These are phyloP conservation scores for Sigmodon hispidus DNA, from an alignment of 2,113 vertebrate species.

Conservation along the genomic window DNA sequence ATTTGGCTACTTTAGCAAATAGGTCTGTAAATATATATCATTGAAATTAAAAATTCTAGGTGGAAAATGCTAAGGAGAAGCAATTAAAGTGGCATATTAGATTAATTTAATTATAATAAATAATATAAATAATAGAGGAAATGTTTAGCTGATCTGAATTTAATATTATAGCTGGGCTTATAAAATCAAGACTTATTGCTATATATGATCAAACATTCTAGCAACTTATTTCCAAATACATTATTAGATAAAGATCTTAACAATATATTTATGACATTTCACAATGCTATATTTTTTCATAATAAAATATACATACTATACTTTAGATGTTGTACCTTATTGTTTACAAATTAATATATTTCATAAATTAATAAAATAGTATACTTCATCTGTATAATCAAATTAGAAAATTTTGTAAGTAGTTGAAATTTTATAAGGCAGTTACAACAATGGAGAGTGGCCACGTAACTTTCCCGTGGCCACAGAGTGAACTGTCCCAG, in stretches of 20 bases:
- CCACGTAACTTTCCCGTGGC: fast-evolving
- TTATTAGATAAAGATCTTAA: neutral
- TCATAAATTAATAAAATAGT: too few relatives aligned
- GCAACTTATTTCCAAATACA: neutral
- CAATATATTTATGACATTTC: neutral
- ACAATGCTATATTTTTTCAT: neutral
- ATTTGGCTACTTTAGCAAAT: neutral
- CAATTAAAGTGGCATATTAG: neutral
- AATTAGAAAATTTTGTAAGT: neutral
- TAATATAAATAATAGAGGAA: neutral
- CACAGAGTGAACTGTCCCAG: neutral
- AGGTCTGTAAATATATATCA: neutral
- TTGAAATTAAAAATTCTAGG: neutral
- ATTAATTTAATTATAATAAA: neutral
- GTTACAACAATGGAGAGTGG: neutral
- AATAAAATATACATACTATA: neutral
- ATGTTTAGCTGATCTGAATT: neutral
- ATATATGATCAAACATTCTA: neutral
- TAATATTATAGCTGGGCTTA: neutral
- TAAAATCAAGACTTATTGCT: neutral
- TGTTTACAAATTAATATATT: neutral
- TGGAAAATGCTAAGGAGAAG: neutral
- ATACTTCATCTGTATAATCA: neutral
- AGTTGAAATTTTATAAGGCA: neutral
- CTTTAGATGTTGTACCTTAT: neutral